Conservation (phyloP, 2,888 invertebrate species). For the Anaspis maculata region DNA sequence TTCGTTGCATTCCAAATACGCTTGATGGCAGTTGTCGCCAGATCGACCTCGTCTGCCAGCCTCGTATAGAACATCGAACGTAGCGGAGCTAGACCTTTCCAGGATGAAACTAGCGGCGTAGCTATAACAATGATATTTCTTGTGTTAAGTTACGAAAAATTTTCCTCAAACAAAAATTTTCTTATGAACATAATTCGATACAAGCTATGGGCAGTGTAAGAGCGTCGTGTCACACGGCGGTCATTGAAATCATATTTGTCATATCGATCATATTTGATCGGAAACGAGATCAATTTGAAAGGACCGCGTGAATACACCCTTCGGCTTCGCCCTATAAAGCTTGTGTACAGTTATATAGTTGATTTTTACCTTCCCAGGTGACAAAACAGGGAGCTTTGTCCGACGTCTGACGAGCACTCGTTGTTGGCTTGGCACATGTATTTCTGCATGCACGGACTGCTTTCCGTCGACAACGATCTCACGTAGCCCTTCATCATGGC, state of each 20-base stretch:
- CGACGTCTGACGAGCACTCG: slow-evolving; percentile 75
- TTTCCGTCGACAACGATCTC: slow-evolving; percentile 65
- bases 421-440: slow-evolving; percentile 85
- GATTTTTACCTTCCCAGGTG: slow-evolving; percentile 77
- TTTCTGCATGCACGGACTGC: slow-evolving; percentile 78
- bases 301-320: not conserved
- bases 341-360: too few relatives aligned
- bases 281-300: too few relatives aligned
- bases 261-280: too few relatives aligned
- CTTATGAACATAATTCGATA: too few relatives aligned
- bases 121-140: slow-evolving; percentile 49
- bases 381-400: slow-evolving; percentile 79
- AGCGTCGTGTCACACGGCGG: too few relatives aligned
- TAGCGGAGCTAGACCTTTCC: slow-evolving; percentile 64
- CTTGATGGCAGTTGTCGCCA: slow-evolving; percentile 76
- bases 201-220: too few relatives aligned
- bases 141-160: too few relatives aligned
- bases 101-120: slow-evolving; percentile 81
- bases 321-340: not conserved
- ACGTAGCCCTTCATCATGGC: slow-evolving; percentile 86
- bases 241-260: too few relatives aligned
- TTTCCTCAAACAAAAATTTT: too few relatives aligned
- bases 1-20: slow-evolving; percentile 84
- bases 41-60: slow-evolving; percentile 80
- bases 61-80: slow-evolving; percentile 74